Conservation (phyloP, 2,888 invertebrate genomes). For the Pandemis corylana region DNA sequence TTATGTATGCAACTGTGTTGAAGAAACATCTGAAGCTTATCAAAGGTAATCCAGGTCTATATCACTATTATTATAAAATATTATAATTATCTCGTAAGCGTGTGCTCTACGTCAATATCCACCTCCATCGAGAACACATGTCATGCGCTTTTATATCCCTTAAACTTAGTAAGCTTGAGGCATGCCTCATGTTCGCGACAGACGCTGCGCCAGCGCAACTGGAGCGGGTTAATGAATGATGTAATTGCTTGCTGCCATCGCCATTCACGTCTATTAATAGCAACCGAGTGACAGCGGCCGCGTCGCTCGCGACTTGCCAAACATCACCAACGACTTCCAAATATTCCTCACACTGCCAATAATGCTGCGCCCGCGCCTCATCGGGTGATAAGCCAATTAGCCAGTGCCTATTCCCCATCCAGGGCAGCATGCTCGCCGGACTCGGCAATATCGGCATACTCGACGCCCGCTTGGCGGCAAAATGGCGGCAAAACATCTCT, state of each 20-base stretch:
- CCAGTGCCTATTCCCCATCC: neutral
- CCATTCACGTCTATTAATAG: conserved; percentile 70
- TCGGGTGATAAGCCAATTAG: conserved; percentile 36
- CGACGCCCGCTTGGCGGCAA: conserved; percentile 22
- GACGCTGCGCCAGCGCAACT: conserved; percentile 5
- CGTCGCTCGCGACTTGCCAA: conserved; percentile 42
- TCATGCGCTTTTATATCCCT: neutral
- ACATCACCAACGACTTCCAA: conserved; percentile 13
- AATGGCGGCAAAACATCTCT: conserved; percentile 29
- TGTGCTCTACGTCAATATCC: too few relatives aligned
- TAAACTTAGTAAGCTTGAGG: neutral
- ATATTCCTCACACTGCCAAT: conserved; percentile 37
- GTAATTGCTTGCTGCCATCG: conserved; percentile 62
- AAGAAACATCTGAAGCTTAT: too few relatives aligned
- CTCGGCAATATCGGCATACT: conserved; percentile 30
- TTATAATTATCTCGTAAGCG: too few relatives aligned
- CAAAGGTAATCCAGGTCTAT: too few relatives aligned
- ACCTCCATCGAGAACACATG: too few relatives aligned
- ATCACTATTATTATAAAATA: too few relatives aligned
- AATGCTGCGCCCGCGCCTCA: conserved; percentile 8
- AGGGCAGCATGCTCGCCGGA: neutral
- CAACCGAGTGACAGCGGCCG: conserved; percentile 48
- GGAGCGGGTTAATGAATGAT: conserved; percentile 57
- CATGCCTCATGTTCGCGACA: neutral
- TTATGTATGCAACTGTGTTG: too few relatives aligned